phyloP scores from a whole-genome alignment of 2,888 invertebrate species.

The Rotaria magnacalcarata region DNA sequence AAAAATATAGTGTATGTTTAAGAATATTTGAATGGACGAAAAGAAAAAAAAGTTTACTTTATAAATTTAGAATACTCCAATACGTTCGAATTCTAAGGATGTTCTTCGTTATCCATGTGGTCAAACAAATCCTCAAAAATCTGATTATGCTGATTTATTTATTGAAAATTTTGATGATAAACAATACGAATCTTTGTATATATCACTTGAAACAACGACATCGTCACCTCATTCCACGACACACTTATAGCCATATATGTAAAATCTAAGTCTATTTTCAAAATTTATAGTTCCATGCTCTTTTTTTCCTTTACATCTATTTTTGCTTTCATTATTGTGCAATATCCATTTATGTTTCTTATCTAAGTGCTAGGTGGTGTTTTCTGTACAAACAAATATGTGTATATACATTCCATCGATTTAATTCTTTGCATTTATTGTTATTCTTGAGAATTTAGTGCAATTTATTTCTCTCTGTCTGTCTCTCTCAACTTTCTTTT shows the following conservation, averaged over 20 bases:
- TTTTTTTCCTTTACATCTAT: background rate
- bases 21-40: background rate
- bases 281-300: background rate
- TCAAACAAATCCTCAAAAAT: background rate
- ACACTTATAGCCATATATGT: background rate
- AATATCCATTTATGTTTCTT: too few relatives aligned
- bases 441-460: background rate
- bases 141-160: constrained; percentile 27
- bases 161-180: background rate
- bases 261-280: background rate
- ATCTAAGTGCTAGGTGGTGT: too few relatives aligned
- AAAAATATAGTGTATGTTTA: constrained; percentile 23
- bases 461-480: background rate
- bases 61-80: background rate
- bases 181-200: background rate
- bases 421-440: background rate
- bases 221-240: background rate
- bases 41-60: background rate
- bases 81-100: background rate
- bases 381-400: background rate
- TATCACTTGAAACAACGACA: background rate
- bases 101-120: constrained; percentile 20
- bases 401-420: background rate
- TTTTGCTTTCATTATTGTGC: background rate
- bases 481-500: background rate